phyloP scores from a whole-genome alignment of 2,113 vertebrate genomes.

The Vulpes ferrilata region DNA sequence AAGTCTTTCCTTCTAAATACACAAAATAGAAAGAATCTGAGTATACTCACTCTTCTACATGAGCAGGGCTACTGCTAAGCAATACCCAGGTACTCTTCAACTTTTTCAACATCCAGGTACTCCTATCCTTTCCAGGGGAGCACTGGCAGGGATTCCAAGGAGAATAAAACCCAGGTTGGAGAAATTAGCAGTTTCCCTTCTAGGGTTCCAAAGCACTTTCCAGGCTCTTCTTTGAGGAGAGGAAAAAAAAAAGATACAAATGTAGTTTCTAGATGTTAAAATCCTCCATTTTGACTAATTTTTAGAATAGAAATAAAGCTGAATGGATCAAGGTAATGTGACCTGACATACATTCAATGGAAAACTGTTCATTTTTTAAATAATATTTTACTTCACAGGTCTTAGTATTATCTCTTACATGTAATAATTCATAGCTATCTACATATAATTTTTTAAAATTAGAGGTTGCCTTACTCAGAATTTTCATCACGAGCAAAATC shows the following conservation, averaged over 20 bases:
- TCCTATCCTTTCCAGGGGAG: background rate
- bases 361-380: background rate
- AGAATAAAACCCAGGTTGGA: background rate
- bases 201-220: background rate
- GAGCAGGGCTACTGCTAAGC: background rate
- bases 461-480: background rate
- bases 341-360: background rate
- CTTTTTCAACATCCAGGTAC: background rate
- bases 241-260: background rate
- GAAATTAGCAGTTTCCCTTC: background rate
- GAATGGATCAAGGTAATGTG: background rate
- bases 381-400: background rate
- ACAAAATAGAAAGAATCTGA: background rate
- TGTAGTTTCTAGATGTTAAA: background rate
- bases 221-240: background rate
- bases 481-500: background rate
- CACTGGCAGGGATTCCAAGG: background rate
- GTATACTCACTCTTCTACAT: background rate
- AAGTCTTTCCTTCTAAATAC: background rate
- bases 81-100: background rate
- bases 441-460: background rate
- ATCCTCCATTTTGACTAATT: background rate
- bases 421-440: background rate
- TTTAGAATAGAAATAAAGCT: constrained; percentile 50
- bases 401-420: background rate